These are phyloP conservation scores for Cerastoderma edule DNA, from an alignment of 2,888 invertebrate species.

Conservation along the genomic window DNA sequence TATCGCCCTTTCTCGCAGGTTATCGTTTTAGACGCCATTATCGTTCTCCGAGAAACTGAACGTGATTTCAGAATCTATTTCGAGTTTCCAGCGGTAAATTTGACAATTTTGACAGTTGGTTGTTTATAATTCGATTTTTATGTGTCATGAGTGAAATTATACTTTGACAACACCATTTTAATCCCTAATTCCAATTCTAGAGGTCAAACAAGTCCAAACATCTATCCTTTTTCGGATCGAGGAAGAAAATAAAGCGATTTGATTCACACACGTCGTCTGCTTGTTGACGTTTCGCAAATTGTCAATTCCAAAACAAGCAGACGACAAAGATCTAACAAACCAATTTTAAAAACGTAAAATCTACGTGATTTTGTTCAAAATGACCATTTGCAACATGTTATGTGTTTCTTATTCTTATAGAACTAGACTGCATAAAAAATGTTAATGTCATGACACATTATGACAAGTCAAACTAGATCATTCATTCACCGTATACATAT, in stretches of 20 bases:
- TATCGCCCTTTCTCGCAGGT: constrained; percentile 80
- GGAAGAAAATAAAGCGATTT: neutral
- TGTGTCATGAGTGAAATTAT: neutral
- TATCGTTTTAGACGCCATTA: constrained; percentile 82
- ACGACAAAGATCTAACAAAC: no score
- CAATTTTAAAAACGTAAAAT: no score
- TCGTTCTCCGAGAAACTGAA: constrained; percentile 79
- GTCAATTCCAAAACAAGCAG: no score
- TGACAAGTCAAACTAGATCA: no score
- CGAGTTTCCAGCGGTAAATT: constrained; percentile 65
- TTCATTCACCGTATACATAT: no score
- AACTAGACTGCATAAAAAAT: no score
- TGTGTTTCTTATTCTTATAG: no score
- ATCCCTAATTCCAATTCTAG: neutral
- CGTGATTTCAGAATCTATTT: constrained; percentile 77
- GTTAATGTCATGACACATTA: no score
- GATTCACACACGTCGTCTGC: constrained; percentile 15
- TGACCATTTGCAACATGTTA: no score
- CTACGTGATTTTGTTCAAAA: no score
- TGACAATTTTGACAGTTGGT: constrained; percentile 18
- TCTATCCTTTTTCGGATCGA: neutral
- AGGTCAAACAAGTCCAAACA: constrained; percentile 3
- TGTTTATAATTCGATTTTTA: neutral
- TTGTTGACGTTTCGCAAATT: no score
- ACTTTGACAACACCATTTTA: neutral